Evolutionary conservation across 2,888 invertebrate genomes (phyloP).

Genomic region (Cosmopolites sordidus): DNA sequence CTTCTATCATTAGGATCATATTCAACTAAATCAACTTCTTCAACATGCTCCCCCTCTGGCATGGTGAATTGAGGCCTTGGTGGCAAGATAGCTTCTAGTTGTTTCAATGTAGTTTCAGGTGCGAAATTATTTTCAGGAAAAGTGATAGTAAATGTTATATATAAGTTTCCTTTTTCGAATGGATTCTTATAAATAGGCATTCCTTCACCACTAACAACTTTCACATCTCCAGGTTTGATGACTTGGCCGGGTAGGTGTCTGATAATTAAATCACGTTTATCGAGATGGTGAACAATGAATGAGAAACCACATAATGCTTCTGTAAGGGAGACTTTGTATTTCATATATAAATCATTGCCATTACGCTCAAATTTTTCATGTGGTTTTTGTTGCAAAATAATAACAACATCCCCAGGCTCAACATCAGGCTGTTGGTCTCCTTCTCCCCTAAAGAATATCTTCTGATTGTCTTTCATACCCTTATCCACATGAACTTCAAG

Average conservation of each 20-base stretch:
- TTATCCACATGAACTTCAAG: constrained; percentile 85
- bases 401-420: constrained; percentile 85
- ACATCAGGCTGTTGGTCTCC: constrained; percentile 87
- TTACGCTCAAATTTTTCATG: constrained; percentile 77
- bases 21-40: constrained; percentile 79
- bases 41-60: constrained; percentile 77
- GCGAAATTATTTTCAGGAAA: constrained; percentile 83
- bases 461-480: constrained; percentile 80
- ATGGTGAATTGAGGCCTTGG: constrained; percentile 64
- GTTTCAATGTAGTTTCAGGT: constrained; percentile 60
- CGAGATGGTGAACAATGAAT: constrained; percentile 81
- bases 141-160: constrained; percentile 78
- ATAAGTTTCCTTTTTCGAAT: constrained; percentile 81
- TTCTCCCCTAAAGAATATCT: constrained; percentile 80
- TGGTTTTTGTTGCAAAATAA: constrained; percentile 75
- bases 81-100: constrained; percentile 72
- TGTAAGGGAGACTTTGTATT: constrained; percentile 71
- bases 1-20: constrained; percentile 61
- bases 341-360: constrained; percentile 70
- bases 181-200: constrained; percentile 86
- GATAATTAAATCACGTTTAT: constrained; percentile 78
- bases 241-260: constrained; percentile 75
- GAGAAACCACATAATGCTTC: constrained; percentile 90
- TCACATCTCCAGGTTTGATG: constrained; percentile 75
- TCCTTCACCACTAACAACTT: constrained; percentile 78